Evolutionary conservation across 1,140 invertebrate genomes (phyloP).

Genomic region (Antheraea mylitta): DNA sequence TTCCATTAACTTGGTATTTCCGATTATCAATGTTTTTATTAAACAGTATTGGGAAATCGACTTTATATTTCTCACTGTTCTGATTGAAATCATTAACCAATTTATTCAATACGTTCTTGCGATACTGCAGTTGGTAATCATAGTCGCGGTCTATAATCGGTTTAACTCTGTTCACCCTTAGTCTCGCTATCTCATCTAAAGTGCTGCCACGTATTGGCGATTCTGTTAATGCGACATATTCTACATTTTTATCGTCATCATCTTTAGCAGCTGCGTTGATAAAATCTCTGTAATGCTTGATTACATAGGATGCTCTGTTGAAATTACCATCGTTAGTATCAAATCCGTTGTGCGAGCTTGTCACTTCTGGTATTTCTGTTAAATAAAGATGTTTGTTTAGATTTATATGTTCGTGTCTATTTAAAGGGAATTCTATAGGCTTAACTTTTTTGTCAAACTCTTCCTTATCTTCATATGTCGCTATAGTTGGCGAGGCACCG

Average conservation of each 20-base stretch:
- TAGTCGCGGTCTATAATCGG: slow-evolving; percentile 35
- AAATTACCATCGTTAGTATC: slow-evolving; percentile 32
- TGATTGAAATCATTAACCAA: slow-evolving; percentile 61
- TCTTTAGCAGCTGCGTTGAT: slow-evolving; percentile 47
- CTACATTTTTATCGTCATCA: slow-evolving; percentile 44
- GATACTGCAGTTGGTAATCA: slow-evolving; percentile 57
- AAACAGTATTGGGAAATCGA: slow-evolving; percentile 58
- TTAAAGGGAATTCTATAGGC: background rate
- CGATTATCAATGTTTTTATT: slow-evolving; percentile 57
- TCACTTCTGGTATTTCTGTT: slow-evolving; percentile 29
- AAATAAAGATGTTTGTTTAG: slow-evolving; percentile 38
- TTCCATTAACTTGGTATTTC: slow-evolving; percentile 24
- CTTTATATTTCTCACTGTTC: slow-evolving; percentile 54
- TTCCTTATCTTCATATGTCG: slow-evolving; percentile 1
- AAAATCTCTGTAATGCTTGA: slow-evolving; percentile 60
- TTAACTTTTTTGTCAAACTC: background rate
- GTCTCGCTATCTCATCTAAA: slow-evolving; percentile 26
- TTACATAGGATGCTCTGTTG: slow-evolving; percentile 49
- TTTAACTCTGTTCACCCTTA: slow-evolving; percentile 17
- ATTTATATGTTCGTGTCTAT: slow-evolving; percentile 15
- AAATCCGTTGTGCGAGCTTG: slow-evolving; percentile 24
- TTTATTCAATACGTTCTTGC: slow-evolving; percentile 55
- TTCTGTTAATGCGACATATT: slow-evolving; percentile 37
- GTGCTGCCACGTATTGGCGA: slow-evolving; percentile 37
- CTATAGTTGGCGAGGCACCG: background rate